A percentile compares a stretch with the other conserved stretches of the same genome.
These are phyloP conservation scores for Ectemnius continuus DNA, from an alignment of 2,888 invertebrate species.

Conservation along the genomic window DNA sequence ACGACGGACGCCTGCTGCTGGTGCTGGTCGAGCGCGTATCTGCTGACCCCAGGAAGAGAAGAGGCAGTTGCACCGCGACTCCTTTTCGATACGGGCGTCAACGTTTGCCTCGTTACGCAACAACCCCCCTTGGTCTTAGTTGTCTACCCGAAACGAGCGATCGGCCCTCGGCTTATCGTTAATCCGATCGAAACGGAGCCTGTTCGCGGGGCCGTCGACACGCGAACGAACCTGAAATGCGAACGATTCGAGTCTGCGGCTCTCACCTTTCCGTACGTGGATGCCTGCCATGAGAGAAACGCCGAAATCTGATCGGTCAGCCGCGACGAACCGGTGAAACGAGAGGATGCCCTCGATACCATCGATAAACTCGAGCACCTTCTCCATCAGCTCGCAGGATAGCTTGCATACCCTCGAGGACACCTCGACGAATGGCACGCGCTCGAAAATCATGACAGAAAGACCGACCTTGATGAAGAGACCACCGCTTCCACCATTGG, in stretches of 20 bases:
- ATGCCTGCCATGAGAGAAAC: not conserved
- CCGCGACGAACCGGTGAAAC: not conserved
- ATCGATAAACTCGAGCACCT: constrained; percentile 10
- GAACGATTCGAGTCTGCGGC: constrained; percentile 16
- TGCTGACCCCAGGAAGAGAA: constrained; percentile 64
- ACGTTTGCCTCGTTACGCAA: constrained; percentile 66
- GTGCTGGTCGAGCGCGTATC: constrained; percentile 49
- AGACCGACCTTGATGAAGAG: constrained; percentile 29
- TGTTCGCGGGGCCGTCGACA: not conserved
- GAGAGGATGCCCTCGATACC: constrained; percentile 53
- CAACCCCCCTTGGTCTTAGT: constrained; percentile 67
- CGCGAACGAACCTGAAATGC: constrained; percentile 27
- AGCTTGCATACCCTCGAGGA: not conserved
- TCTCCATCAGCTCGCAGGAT: constrained; percentile 15
- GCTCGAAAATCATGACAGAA: not conserved
- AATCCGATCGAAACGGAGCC: constrained; percentile 68
- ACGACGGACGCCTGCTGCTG: constrained; percentile 52
- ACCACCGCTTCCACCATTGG: constrained; percentile 53
- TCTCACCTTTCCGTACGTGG: not conserved
- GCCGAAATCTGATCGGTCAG: constrained; percentile 8
- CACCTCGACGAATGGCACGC: constrained; percentile 6
- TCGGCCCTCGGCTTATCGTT: constrained; percentile 41
- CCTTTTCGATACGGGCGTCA: constrained; percentile 69
- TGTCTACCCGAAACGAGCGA: constrained; percentile 70
- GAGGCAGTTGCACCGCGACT: constrained; percentile 71